These are phyloP conservation scores for Nycticebus coucang DNA, from an alignment of 2,113 vertebrate species.

Conservation along the genomic window DNA sequence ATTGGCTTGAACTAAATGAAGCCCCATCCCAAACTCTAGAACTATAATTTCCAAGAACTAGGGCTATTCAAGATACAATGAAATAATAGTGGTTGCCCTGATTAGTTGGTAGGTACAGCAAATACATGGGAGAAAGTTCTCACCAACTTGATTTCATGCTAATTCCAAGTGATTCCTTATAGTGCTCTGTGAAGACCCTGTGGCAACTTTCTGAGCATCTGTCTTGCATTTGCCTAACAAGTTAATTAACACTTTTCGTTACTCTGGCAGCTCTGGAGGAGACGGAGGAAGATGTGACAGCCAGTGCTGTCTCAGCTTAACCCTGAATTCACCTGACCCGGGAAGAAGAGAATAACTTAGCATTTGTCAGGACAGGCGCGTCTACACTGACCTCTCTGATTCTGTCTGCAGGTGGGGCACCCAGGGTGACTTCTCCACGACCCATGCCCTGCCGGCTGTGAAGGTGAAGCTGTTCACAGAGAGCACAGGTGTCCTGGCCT, in stretches of 20 bases:
- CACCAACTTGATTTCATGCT: slow-evolving; percentile 55
- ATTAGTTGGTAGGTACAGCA: not conserved
- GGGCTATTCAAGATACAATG: not conserved
- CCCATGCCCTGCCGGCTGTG: slow-evolving; percentile 96
- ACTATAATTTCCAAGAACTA: not conserved
- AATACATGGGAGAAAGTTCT: slow-evolving; percentile 4
- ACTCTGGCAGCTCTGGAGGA: slow-evolving; percentile 66
- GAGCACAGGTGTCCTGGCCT: slow-evolving; percentile 96
- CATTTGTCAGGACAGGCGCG: accelerated
- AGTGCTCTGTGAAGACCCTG: slow-evolving; percentile 40
- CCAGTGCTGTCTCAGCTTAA: slow-evolving; percentile 67
- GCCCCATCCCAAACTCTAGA: not conserved
- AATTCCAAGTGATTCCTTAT: slow-evolving; percentile 55
- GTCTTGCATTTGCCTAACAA: slow-evolving; percentile 76
- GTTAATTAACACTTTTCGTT: slow-evolving; percentile 80
- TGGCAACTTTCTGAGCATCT: slow-evolving; percentile 76
- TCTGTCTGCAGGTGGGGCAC: slow-evolving; percentile 95
- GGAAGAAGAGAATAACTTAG: not conserved
- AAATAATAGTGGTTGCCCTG: not conserved
- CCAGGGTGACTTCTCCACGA: slow-evolving; percentile 98
- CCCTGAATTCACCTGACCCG: not conserved
- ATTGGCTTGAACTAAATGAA: not conserved
- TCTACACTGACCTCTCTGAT: slow-evolving; percentile 59
- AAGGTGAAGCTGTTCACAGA: slow-evolving; percentile 99
- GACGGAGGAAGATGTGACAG: slow-evolving; percentile 54